Conservation (phyloP, 53 echinoderm and acorn worm genomes). For the Paracentrotus lividus region DNA sequence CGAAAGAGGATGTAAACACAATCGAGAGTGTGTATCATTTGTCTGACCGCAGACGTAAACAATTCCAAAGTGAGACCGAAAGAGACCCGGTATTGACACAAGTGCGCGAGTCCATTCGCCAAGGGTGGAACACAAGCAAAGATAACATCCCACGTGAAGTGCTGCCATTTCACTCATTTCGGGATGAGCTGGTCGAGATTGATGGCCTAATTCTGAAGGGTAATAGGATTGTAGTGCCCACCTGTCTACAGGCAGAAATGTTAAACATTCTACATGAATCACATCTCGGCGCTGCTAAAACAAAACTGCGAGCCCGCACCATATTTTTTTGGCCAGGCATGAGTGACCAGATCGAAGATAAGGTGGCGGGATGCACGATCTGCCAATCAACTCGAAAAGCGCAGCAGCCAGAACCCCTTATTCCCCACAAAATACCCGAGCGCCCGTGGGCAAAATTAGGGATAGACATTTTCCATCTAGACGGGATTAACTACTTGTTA, state of each 20-base stretch:
- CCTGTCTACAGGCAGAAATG: conserved; percentile 34
- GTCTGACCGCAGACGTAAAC: neutral
- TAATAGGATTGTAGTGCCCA: conserved; percentile 65
- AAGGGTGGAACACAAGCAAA: neutral
- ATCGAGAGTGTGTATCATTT: neutral
- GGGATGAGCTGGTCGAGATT: conserved; percentile 70
- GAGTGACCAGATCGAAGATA: conserved; percentile 70
- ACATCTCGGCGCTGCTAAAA: conserved; percentile 70
- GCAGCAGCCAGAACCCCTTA: conserved; percentile 63
- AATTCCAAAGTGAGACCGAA: neutral
- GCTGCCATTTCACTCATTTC: conserved; percentile 68
- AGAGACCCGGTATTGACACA: neutral
- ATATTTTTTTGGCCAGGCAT: conserved; percentile 71
- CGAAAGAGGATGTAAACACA: neutral
- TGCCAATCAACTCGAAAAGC: conserved; percentile 49
- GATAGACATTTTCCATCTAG: conserved; percentile 76
- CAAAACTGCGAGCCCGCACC: conserved; percentile 66
- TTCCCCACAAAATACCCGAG: conserved; percentile 67
- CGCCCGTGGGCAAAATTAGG: conserved; percentile 80
- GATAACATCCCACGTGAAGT: conserved; percentile 27
- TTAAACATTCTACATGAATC: conserved; percentile 64
- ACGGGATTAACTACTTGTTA: conserved; percentile 69
- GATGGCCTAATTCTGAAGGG: conserved; percentile 69
- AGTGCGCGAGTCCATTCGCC: neutral
- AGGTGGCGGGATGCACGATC: conserved; percentile 55